Percentiles rank a stretch among this genome's conserved stretches.
These are phyloP conservation scores for Oreocharis arfaki DNA, from an alignment of 2,113 vertebrate genomes.

Conservation along the genomic window DNA sequence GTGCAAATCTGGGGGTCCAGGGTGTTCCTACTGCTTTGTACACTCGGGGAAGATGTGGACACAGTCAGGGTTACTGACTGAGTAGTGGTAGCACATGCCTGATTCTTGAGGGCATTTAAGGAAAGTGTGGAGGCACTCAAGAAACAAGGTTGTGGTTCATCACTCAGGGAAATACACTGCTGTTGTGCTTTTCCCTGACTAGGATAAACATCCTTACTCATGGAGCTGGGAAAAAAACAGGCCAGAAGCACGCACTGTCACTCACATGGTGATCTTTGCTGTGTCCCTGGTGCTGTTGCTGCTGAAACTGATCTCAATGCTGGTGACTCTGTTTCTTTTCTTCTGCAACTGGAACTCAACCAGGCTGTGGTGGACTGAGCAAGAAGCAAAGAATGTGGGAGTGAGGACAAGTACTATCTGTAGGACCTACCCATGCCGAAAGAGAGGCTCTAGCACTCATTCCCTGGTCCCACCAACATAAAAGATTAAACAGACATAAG, in stretches of 20 bases:
- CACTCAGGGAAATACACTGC: background rate
- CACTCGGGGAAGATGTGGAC: background rate
- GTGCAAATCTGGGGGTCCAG: background rate
- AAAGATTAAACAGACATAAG: background rate
- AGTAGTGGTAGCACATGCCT: background rate
- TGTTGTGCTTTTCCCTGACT: background rate
- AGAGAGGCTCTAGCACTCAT: background rate
- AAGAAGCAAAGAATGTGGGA: slow-evolving; percentile 10
- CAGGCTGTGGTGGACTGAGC: slow-evolving; percentile 70
- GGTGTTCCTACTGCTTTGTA: background rate
- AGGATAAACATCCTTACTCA: background rate
- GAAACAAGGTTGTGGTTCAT: background rate
- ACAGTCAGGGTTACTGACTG: background rate
- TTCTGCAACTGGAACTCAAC: slow-evolving; percentile 71
- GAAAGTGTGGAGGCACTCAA: background rate
- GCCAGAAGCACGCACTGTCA: background rate
- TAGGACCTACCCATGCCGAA: background rate
- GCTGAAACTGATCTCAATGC: slow-evolving; percentile 63
- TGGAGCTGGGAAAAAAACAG: background rate
- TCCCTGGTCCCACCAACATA: background rate
- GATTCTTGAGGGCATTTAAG: background rate
- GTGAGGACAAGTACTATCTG: background rate
- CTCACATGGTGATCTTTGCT: slow-evolving; percentile 72
- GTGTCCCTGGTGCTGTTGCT: slow-evolving; percentile 49
- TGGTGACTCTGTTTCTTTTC: slow-evolving; percentile 50